Evolutionary conservation across 2,113 vertebrate species (phyloP).

Genomic region (Xiphorhynchus elegans): DNA sequence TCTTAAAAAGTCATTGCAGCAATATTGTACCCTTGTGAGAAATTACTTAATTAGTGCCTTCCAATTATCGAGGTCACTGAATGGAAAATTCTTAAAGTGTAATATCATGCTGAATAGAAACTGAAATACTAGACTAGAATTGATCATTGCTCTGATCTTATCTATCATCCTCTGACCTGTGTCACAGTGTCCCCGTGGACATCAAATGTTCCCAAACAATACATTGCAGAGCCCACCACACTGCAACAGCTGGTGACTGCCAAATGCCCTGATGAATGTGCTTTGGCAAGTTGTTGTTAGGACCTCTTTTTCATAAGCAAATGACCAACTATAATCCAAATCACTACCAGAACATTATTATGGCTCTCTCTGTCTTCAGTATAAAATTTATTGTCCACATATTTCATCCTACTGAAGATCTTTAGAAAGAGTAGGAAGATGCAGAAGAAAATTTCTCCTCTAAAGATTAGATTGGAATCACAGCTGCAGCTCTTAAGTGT

Average conservation of each 20-base stretch:
- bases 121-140: background rate
- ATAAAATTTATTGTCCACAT: background rate
- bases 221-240: background rate
- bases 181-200: background rate
- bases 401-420: background rate
- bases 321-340: background rate
- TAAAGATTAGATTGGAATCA: background rate
- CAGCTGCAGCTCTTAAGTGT: background rate
- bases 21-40: conserved; percentile 5
- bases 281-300: background rate
- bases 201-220: background rate
- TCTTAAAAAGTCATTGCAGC: background rate
- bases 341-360: background rate
- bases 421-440: background rate
- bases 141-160: background rate
- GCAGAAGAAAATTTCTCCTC: background rate
- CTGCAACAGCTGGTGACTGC: background rate
- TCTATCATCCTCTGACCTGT: background rate
- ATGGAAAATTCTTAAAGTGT: background rate
- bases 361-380: background rate
- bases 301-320: background rate
- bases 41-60: conserved; percentile 22
- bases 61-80: background rate
- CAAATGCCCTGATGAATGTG: background rate
- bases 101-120: background rate